A percentile compares a stretch with the other conserved stretches of the same genome.
These are phyloP conservation scores for Nephila pilipes DNA, from an alignment of 1,140 invertebrate genomes.

Conservation along the genomic window DNA sequence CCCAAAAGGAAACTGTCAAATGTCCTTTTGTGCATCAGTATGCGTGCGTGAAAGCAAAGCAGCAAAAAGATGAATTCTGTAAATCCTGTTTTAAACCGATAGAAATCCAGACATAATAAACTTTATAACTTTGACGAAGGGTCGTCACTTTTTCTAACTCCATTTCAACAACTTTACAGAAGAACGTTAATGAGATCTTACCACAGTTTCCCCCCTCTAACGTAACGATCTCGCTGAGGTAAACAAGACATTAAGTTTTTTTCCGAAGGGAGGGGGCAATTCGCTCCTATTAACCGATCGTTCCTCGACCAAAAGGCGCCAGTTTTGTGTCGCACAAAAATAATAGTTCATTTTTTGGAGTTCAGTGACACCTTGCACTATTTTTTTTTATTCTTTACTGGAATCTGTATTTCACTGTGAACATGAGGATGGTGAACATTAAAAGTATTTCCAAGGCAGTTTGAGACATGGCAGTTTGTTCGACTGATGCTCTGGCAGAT, in stretches of 20 bases:
- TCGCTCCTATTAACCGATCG: constrained; percentile 34
- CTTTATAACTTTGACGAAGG: neutral
- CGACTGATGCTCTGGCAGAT: constrained; percentile 37
- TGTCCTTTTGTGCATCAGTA: neutral
- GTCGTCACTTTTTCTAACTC: neutral
- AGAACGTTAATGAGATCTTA: constrained; percentile 13
- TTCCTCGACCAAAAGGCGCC: constrained; percentile 24
- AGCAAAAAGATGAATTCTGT: neutral
- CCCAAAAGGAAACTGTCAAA: neutral
- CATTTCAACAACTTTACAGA: neutral
- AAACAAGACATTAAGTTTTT: constrained; percentile 52
- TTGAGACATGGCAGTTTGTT: constrained; percentile 21
- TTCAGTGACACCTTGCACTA: constrained; percentile 25
- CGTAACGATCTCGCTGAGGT: constrained; percentile 9
- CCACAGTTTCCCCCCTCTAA: neutral
- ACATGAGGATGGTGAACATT: constrained; percentile 39
- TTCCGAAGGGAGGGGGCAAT: neutral
- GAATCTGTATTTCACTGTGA: neutral
- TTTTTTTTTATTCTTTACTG: neutral
- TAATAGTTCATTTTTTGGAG: constrained; percentile 47
- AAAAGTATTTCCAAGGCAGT: constrained; percentile 7
- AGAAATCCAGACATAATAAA: neutral
- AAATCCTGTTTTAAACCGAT: neutral
- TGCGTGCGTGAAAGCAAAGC: neutral
- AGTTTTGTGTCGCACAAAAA: constrained; percentile 2